Evolutionary conservation across 2,888 invertebrate species (phyloP).

Genomic region (Chydorus sphaericus): DNA sequence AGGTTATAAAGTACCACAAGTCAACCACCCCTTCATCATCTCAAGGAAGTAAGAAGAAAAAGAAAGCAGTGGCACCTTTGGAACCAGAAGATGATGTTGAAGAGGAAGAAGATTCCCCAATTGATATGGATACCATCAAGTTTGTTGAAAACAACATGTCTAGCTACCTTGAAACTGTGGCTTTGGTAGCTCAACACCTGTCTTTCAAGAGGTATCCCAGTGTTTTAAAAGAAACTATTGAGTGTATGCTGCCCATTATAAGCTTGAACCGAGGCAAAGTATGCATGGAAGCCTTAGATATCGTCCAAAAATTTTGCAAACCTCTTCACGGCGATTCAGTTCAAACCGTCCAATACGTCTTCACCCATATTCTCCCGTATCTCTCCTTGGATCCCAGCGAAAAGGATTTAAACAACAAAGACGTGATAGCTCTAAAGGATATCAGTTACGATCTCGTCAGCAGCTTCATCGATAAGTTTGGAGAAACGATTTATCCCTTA

Average conservation of each 20-base stretch:
- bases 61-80: background rate
- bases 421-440: slow-evolving; percentile 23
- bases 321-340: slow-evolving; percentile 32
- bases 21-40: slow-evolving; percentile 15
- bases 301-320: slow-evolving; percentile 24
- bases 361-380: slow-evolving; percentile 30
- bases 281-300: background rate
- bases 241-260: background rate
- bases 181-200: background rate
- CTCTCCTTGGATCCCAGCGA: slow-evolving; percentile 25
- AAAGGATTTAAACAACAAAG: slow-evolving; percentile 17
- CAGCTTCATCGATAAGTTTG: slow-evolving; percentile 23
- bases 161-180: background rate
- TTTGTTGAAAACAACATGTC: background rate
- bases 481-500: slow-evolving; percentile 23
- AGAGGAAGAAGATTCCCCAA: slow-evolving; percentile 22
- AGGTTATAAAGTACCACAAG: slow-evolving; percentile 3
- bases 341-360: slow-evolving; percentile 28
- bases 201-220: slow-evolving; percentile 3
- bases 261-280: background rate
- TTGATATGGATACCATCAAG: background rate
- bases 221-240: slow-evolving; percentile 5
- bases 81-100: slow-evolving; percentile 20
- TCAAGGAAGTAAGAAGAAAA: slow-evolving; percentile 17
- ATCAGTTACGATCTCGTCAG: slow-evolving; percentile 23